A percentile compares a stretch with the other conserved stretches of the same genome.
Conservation (phyloP, 2,113 vertebrate genomes). For the Dromiciops gliroides region DNA sequence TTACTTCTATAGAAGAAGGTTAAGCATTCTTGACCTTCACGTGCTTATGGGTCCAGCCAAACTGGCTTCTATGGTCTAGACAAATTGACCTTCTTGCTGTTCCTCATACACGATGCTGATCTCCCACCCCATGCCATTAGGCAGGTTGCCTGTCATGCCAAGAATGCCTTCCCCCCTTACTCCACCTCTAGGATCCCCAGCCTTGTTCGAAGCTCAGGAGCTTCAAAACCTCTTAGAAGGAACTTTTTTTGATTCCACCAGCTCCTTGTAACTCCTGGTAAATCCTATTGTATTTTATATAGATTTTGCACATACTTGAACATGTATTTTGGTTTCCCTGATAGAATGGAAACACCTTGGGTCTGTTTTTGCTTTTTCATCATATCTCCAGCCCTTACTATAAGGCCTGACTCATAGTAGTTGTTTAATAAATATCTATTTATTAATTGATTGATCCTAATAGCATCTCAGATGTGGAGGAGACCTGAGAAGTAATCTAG, state of each 20-base stretch:
- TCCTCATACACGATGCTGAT: neutral
- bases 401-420: neutral
- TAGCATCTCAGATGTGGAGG: neutral
- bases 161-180: neutral
- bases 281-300: neutral
- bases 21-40: neutral
- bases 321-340: neutral
- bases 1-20: neutral
- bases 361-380: neutral
- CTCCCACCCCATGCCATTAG: too few relatives aligned
- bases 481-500: neutral
- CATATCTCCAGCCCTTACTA: neutral
- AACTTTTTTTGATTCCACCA: neutral
- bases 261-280: neutral
- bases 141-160: neutral
- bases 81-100: neutral
- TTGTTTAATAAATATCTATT: neutral
- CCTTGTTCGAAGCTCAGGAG: neutral
- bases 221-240: neutral
- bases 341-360: neutral
- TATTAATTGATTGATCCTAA: neutral
- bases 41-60: neutral
- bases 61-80: too few relatives aligned
- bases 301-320: neutral
- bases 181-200: neutral